phyloP scores from a whole-genome alignment of 2,888 invertebrate genomes.

The Siphonodentalium dalli region DNA sequence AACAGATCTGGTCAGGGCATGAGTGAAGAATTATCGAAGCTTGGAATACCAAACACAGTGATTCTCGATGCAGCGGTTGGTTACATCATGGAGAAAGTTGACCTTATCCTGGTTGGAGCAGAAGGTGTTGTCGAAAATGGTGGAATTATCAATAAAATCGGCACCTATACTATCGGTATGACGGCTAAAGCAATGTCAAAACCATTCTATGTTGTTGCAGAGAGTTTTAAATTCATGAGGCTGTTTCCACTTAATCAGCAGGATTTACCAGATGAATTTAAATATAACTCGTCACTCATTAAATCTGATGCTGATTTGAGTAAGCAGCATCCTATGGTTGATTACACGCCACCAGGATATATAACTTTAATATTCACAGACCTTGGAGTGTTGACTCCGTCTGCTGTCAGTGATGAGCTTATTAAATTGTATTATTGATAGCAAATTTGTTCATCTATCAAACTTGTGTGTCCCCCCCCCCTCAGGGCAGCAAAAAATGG shows the following conservation, averaged over 20 bases:
- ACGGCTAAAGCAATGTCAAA: slow-evolving; percentile 77
- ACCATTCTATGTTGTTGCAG: slow-evolving; percentile 93
- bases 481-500: too few species aligned
- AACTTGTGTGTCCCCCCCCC: too few species aligned
- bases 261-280: slow-evolving; percentile 87
- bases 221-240: slow-evolving; percentile 96
- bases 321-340: slow-evolving; percentile 84
- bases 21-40: slow-evolving; percentile 75
- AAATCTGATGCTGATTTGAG: slow-evolving; percentile 38
- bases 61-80: slow-evolving; percentile 91
- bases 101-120: slow-evolving; percentile 94
- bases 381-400: slow-evolving; percentile 92
- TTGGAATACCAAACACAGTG: slow-evolving; percentile 82
- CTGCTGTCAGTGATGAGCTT: slow-evolving; percentile 96
- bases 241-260: slow-evolving; percentile 91
- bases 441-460: too few species aligned
- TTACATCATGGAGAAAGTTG: slow-evolving; percentile 91
- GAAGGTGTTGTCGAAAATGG: slow-evolving; percentile 98
- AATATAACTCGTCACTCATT: slow-evolving; percentile 33
- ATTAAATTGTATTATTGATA: slow-evolving; percentile 81
- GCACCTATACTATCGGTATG: slow-evolving; percentile 65
- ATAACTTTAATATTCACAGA: slow-evolving; percentile 94
- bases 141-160: slow-evolving; percentile 91
- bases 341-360: slow-evolving; percentile 95
- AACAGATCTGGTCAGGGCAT: slow-evolving; percentile 79